Percentiles rank a stretch among this genome's conserved stretches.
phyloP scores from a whole-genome alignment of 2,797 vertebrate species.

The Hippocampus kuda region DNA sequence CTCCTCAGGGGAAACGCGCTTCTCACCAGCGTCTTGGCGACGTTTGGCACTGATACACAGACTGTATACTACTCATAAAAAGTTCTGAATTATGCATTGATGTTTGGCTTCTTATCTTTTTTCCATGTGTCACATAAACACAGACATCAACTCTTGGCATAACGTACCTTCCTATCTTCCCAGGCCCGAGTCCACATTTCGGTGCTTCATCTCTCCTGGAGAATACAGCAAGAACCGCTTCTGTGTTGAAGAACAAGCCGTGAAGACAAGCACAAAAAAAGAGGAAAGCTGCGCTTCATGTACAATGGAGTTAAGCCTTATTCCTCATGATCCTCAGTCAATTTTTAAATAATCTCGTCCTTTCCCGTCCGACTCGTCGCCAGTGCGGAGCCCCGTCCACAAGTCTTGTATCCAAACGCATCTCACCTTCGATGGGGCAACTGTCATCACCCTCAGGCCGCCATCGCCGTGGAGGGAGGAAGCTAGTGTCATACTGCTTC shows the following conservation, averaged over 20 bases:
- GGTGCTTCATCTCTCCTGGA: slow-evolving; percentile 59
- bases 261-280: slow-evolving; percentile 34
- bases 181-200: slow-evolving; percentile 19
- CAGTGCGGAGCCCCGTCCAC: neutral
- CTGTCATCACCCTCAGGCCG: neutral
- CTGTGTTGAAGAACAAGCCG: slow-evolving; percentile 16
- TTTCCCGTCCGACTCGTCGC: slow-evolving; percentile 3
- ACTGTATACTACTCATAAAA: neutral
- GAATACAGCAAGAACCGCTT: slow-evolving; percentile 29
- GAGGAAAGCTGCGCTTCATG: slow-evolving; percentile 35
- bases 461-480: too few relatives aligned
- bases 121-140: neutral
- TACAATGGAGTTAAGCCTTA: slow-evolving; percentile 34
- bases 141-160: slow-evolving; percentile 25
- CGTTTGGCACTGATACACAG: neutral
- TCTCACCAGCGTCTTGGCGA: neutral
- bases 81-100: neutral
- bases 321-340: slow-evolving; percentile 32
- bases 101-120: slow-evolving; percentile 24
- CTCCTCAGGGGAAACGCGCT: neutral
- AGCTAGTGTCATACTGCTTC: slow-evolving; percentile 8
- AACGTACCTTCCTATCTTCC: slow-evolving; percentile 22
- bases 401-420: slow-evolving; percentile 13
- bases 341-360: slow-evolving; percentile 52
- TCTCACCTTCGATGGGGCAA: slow-evolving; percentile 12